These are phyloP conservation scores for Oreochromis tanganicae DNA, from an alignment of 2,113 vertebrate genomes.

Conservation along the genomic window DNA sequence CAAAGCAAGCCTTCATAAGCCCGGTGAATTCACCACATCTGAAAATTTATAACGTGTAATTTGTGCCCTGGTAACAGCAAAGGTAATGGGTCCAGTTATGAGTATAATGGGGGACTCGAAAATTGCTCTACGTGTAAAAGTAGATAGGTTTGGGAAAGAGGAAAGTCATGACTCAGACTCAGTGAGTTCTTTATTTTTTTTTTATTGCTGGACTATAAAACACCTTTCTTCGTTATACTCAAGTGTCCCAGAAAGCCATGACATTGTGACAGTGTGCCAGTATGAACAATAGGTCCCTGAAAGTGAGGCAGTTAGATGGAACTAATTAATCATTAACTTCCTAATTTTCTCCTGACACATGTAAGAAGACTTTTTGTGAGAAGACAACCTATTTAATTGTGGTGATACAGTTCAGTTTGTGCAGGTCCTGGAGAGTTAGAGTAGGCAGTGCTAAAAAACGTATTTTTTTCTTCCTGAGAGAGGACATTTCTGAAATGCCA, in stretches of 20 bases:
- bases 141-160: background rate
- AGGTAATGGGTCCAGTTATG: background rate
- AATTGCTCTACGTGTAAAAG: background rate
- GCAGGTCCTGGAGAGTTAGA: background rate
- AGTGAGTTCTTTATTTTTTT: background rate
- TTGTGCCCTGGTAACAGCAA: constrained; percentile 86
- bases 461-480: background rate
- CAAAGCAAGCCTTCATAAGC: constrained; percentile 84
- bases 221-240: background rate
- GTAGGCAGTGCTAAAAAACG: background rate
- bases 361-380: background rate
- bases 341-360: background rate
- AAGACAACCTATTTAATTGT: background rate
- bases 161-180: background rate
- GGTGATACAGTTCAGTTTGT: background rate
- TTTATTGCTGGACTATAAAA: background rate
- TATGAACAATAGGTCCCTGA: background rate
- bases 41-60: constrained; percentile 87
- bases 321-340: background rate
- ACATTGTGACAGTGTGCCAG: background rate
- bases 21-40: constrained; percentile 80
- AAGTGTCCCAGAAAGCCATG: background rate
- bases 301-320: background rate
- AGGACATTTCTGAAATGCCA: background rate
- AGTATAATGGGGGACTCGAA: background rate